Percentiles rank a stretch among this genome's conserved stretches.
These are phyloP conservation scores for Apocheima hispidaria DNA, from an alignment of 2,888 invertebrate genomes.

Conservation along the genomic window DNA sequence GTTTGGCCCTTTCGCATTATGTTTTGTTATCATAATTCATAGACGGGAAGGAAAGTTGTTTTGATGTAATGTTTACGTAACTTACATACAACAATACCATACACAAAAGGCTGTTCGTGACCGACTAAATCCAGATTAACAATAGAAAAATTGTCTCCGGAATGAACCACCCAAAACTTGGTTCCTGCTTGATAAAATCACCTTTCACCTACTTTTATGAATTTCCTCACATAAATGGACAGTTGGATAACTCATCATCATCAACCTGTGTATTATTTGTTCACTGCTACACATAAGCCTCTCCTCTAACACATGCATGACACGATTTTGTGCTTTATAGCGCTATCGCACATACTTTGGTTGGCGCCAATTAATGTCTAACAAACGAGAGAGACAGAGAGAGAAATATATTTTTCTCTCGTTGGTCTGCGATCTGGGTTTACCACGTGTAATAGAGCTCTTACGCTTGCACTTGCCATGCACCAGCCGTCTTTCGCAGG, in stretches of 20 bases:
- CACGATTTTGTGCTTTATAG: too few relatives aligned
- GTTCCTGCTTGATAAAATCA: conserved; percentile 25
- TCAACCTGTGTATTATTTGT: not conserved
- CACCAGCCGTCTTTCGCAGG: too few relatives aligned
- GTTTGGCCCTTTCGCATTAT: conserved; percentile 50
- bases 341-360: too few relatives aligned
- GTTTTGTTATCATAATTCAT: conserved; percentile 61
- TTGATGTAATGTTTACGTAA: conserved; percentile 65
- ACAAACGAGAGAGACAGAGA: too few relatives aligned
- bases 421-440: too few relatives aligned
- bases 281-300: too few relatives aligned
- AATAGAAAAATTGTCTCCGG: conserved; percentile 38
- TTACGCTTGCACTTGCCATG: too few relatives aligned
- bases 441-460: too few relatives aligned
- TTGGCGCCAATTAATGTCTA: too few relatives aligned
- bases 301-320: too few relatives aligned
- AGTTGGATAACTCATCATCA: not conserved
- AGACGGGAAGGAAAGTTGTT: conserved; percentile 64
- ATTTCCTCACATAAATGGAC: not conserved
- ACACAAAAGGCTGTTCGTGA: conserved; percentile 42
- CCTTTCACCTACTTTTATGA: conserved; percentile 21
- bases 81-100: conserved; percentile 35
- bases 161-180: conserved; percentile 21
- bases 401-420: too few relatives aligned
- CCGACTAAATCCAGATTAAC: conserved; percentile 43